A percentile compares a stretch with the other conserved stretches of the same genome.
Conservation (phyloP, 1,140 invertebrate species). For the Hesperophylax magnus region DNA sequence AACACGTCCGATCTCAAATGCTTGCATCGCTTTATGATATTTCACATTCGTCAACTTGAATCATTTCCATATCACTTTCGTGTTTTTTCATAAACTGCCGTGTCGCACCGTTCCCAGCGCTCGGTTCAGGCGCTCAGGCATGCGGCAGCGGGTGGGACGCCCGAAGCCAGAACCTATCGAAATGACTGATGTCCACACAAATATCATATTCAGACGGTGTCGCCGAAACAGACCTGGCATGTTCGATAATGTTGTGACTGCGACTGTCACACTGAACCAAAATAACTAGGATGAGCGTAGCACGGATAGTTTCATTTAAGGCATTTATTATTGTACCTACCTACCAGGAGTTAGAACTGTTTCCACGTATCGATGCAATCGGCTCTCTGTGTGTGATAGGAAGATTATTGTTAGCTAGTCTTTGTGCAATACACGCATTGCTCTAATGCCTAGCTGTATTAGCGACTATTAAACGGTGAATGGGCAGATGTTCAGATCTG, state of each 20-base stretch:
- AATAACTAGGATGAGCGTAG: too few species aligned
- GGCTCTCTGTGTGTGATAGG: too few species aligned
- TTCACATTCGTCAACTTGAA: slow-evolving; percentile 7
- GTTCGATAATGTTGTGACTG: slow-evolving; percentile 16
- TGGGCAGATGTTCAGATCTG: too few species aligned
- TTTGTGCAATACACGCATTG: too few species aligned
- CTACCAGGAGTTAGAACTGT: too few species aligned
- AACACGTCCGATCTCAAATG: background rate
- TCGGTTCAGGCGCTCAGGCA: background rate
- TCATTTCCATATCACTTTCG: slow-evolving; percentile 21
- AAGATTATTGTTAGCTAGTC: too few species aligned
- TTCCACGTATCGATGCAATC: too few species aligned
- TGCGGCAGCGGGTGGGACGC: background rate
- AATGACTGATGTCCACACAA: slow-evolving; percentile 7
- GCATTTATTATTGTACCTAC: too few species aligned
- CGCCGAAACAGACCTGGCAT: slow-evolving; percentile 4
- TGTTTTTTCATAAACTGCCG: slow-evolving; percentile 16
- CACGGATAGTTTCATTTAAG: too few species aligned
- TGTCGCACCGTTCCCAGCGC: slow-evolving; percentile 1
- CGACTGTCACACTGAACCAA: background rate
- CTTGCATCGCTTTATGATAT: slow-evolving; percentile 1
- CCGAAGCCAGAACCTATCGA: background rate
- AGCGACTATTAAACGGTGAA: too few species aligned
- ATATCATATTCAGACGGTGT: background rate
- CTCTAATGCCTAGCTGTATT: too few species aligned